These are phyloP conservation scores for Meteorus cinctellus DNA, from an alignment of 2,888 invertebrate species.

Conservation along the genomic window DNA sequence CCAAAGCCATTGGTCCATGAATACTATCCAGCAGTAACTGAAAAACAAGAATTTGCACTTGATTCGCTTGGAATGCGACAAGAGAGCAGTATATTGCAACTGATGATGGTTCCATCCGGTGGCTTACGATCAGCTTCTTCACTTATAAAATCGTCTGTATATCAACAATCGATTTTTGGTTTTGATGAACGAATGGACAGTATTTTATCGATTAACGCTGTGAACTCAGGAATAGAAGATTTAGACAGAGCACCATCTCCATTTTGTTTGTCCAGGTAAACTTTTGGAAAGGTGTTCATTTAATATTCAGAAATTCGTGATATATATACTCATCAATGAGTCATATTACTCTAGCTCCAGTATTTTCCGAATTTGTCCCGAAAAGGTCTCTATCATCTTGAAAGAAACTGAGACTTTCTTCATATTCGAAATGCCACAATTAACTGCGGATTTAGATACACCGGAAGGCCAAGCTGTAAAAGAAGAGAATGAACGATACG, in stretches of 20 bases:
- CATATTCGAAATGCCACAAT: constrained; percentile 79
- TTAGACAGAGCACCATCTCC: constrained; percentile 59
- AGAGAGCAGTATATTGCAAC: constrained; percentile 41
- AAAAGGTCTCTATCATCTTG: constrained; percentile 78
- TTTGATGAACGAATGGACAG: constrained; percentile 56
- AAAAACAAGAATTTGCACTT: constrained; percentile 60
- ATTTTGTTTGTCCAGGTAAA: constrained; percentile 63
- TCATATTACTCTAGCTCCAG: constrained; percentile 27
- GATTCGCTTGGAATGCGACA: constrained; percentile 48
- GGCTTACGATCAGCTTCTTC: constrained; percentile 32
- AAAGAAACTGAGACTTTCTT: constrained; percentile 81
- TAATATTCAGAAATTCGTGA: neutral
- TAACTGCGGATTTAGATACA: constrained; percentile 78
- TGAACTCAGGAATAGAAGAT: constrained; percentile 34
- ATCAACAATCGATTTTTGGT: constrained; percentile 40
- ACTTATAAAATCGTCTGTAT: constrained; percentile 48
- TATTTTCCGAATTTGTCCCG: constrained; percentile 66
- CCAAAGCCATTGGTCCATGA: constrained; percentile 72
- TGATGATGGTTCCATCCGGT: constrained; percentile 43
- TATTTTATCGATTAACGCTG: constrained; percentile 52
- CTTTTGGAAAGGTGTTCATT: neutral
- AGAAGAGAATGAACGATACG: constrained; percentile 80
- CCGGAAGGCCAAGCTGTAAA: constrained; percentile 77
- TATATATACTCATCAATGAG: neutral
- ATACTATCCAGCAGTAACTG: constrained; percentile 63